Evolutionary conservation across 2,113 vertebrate genomes (phyloP), one percentile per base, ranked within the genome.

Genomic region (Hippopotamus amphibius): DNA sequence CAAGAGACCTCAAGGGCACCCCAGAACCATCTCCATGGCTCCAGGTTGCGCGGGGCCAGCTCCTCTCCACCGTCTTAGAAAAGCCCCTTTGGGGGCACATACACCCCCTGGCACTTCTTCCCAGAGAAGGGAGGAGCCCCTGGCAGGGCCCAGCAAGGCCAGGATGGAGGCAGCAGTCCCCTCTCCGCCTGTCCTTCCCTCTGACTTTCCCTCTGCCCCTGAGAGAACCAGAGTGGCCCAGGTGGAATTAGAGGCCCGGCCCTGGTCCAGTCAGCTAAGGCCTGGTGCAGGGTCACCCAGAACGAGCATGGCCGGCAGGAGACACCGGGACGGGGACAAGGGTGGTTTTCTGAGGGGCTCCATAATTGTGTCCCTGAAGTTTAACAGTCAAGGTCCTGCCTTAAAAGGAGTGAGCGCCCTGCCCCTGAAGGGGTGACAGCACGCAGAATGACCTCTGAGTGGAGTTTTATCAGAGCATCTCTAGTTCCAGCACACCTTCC

Each of bases 181-280:
- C 21, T 24, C 59, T 9, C 7, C 0, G 0, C 41, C 41, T 3
- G 30, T 1, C 22, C 33, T 43, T 48, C 43, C 61, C 28, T 48
- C 43, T 8, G 17, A n/a, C 55, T 59, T 41, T 48, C 63, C 63
- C 3, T 7, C 63, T 12, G 3, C 22, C 63, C 63, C 87, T 28
- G 82, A 93, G 21, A 90, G 88, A 50, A 80, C 50, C 96, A 0
- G 41, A 53, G 26, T 48, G 86, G 19, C 93, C 82, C 6, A 4
- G n/a, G 71, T 0, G 1, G 28, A 28, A 55, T 43, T 1, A n/a
- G 43, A 5, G 4, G 33, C 26, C 12, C 50, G 21, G 4, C 2
- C 24, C 41, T 17, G 46, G 68, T 16, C 69, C 63, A 90, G 28
- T 84, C 50, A 72, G 28, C 30, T 68, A 26, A 19, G 85, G 68